Base-by-base conservation (phyloP, 2,797 vertebrate genomes). In the Rhabdomys pumilio region DNA sequence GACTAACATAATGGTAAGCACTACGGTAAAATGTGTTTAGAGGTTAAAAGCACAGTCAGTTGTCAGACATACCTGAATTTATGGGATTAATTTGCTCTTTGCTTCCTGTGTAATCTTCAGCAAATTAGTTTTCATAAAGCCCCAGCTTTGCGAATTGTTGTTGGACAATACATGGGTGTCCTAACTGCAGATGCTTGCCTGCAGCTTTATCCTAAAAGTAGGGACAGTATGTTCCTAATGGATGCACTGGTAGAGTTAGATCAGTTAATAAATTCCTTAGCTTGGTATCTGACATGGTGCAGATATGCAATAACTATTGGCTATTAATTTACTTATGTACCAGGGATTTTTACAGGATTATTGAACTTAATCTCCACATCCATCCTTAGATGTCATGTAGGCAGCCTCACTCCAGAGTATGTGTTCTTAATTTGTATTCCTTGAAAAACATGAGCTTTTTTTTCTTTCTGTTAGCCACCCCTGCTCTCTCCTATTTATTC, bases 281-380 rank as follows among this genome's bases (percentile, higher is more conserved):
- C 41, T 91, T 87, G 69, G 44, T 80, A 14, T 47, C 72, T 73
- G 47, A 95, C 11, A 55, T 1, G 9, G 57, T 82, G 14, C 31
- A 82, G 26, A 5, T 59, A 47, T 41, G 29, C 13, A 84, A 7
- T 82, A 86, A 76, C 44, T 29, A 29, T 47, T 75, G 50, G 59
- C 75, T 93, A 81, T 93, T 91, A 59, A 79, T 26, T n/a, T 34
- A 29, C 13, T n/a, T 87, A 14, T 10, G 14, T 79, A 41, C 19
- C 11, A 73, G 31, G 53, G 26, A 72, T 77, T 90, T 84, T 94
- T 88, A 76, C 15, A 82, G 55, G 22, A 81, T 95, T 67, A 67
- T 29, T 90, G 29, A 69, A 41, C 77, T 77, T 87, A 93, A 93
- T 96, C 72, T 77, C 17, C 47, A 95, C 38, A 50, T 24, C n/a